Percentiles rank a stretch among this genome's conserved stretches.
phyloP scores from a whole-genome alignment of 1,140 invertebrate genomes.

The Ectropis grisescens region DNA sequence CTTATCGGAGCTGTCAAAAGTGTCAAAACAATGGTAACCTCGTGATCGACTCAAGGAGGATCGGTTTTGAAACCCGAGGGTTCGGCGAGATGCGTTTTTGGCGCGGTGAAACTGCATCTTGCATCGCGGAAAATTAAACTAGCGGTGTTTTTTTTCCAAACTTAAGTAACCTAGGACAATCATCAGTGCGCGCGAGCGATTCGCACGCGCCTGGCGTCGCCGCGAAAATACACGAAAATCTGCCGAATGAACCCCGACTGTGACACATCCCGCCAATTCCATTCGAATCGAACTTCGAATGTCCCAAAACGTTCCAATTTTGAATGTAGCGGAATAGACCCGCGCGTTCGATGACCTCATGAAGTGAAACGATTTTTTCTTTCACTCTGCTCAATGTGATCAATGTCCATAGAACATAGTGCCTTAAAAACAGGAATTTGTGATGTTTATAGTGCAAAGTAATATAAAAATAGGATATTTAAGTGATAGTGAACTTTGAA shows the following conservation, averaged over 20 bases:
- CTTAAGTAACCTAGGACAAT: constrained; percentile 60
- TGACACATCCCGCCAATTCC: constrained; percentile 28
- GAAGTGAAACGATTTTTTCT: constrained; percentile 30
- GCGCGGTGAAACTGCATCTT: constrained; percentile 32
- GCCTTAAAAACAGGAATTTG: constrained; percentile 42
- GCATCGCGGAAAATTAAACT: constrained; percentile 48
- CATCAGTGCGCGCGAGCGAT: constrained; percentile 58
- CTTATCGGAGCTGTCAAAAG: constrained; percentile 48
- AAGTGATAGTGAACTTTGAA: constrained; percentile 37
- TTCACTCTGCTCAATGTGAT: constrained; percentile 61
- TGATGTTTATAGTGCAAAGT: constrained; percentile 60
- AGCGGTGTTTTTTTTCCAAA: constrained; percentile 54
- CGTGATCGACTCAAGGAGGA: constrained; percentile 5
- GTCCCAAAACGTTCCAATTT: constrained; percentile 32
- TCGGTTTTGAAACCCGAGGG: no score
- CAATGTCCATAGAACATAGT: constrained; percentile 50
- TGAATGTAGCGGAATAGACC: constrained; percentile 19
- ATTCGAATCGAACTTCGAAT: constrained; percentile 26
- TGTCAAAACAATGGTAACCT: constrained; percentile 50
- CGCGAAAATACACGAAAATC: constrained; percentile 37
- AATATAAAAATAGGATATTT: constrained; percentile 27
- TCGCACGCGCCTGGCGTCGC: constrained; percentile 39
- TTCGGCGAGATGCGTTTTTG: constrained; percentile 27
- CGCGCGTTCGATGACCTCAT: constrained; percentile 30
- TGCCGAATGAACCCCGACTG: constrained; percentile 34